Evolutionary conservation across 2,888 invertebrate species (phyloP).

Genomic region (Xylota segnis): DNA sequence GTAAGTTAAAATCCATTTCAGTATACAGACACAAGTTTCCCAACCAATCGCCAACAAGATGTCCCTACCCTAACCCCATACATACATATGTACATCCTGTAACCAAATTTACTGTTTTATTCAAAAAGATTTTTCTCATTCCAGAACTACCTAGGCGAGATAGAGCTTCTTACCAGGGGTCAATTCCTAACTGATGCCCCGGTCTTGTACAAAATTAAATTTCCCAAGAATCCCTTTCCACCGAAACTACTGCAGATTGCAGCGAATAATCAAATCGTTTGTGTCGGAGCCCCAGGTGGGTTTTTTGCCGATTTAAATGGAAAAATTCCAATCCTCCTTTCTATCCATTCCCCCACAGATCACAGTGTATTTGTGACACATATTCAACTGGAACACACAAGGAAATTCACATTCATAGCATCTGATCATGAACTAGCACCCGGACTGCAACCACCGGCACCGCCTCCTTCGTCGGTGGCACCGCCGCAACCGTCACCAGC

Average conservation of each 20-base stretch:
- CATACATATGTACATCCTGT: too few species aligned
- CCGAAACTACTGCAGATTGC: constrained; percentile 87
- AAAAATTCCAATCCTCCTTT: constrained; percentile 16
- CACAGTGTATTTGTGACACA: constrained; percentile 82
- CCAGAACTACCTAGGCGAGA: constrained; percentile 87
- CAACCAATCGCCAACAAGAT: too few species aligned
- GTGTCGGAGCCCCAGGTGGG: constrained; percentile 86
- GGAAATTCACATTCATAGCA: constrained; percentile 81
- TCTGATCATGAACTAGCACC: constrained; percentile 71
- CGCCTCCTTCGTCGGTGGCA: constrained; percentile 43
- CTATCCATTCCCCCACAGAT: constrained; percentile 78
- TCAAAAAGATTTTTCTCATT: constrained; percentile 67
- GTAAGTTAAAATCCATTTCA: too few species aligned
- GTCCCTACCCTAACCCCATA: too few species aligned
- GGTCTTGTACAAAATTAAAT: constrained; percentile 86
- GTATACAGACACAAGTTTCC: too few species aligned
- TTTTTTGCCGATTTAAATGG: constrained; percentile 33
- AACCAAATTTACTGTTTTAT: neutral
- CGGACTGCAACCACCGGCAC: constrained; percentile 52
- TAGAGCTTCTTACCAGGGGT: constrained; percentile 85
- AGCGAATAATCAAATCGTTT: constrained; percentile 86
- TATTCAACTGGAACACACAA: constrained; percentile 83
- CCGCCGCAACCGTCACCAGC: constrained; percentile 14
- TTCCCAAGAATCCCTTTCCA: constrained; percentile 86
- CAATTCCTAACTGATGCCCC: constrained; percentile 82